Evolutionary conservation across 2,113 vertebrate genomes (phyloP).

Genomic region (Blennius ocellaris): DNA sequence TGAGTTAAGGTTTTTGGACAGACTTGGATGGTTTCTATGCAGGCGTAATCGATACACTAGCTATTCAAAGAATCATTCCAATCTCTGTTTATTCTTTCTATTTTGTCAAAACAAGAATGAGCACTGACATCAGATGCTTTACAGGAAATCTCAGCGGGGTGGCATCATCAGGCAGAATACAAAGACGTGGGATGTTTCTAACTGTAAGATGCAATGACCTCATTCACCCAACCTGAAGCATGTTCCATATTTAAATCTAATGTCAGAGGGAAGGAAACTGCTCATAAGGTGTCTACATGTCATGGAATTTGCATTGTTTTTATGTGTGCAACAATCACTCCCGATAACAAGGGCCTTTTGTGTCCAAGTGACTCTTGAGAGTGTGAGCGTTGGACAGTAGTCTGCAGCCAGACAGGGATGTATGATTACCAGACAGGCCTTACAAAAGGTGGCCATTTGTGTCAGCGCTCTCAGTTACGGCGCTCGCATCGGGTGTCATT

Average conservation of each 20-base stretch:
- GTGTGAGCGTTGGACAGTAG: slow-evolving; percentile 44
- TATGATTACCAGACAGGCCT: slow-evolving; percentile 73
- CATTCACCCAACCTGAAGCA: slow-evolving; percentile 6
- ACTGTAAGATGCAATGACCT: slow-evolving; percentile 23
- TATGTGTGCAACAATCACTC: not conserved
- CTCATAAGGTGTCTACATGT: too few relatives aligned
- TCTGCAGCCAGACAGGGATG: slow-evolving; percentile 42
- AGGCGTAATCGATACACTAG: too few relatives aligned
- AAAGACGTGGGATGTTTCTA: not conserved
- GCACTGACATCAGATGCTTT: not conserved
- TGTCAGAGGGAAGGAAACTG: not conserved
- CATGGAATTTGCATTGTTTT: not conserved
- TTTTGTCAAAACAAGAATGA: too few relatives aligned
- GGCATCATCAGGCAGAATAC: slow-evolving; percentile 18
- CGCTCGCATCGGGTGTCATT: slow-evolving; percentile 76
- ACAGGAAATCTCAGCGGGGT: not conserved
- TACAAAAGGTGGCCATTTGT: slow-evolving; percentile 64
- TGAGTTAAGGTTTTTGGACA: too few relatives aligned
- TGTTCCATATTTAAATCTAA: not conserved
- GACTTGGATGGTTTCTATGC: too few relatives aligned
- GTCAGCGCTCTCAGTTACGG: slow-evolving; percentile 77
- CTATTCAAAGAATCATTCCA: too few relatives aligned
- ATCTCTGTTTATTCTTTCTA: too few relatives aligned
- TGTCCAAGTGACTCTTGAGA: slow-evolving; percentile 22
- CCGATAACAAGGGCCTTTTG: slow-evolving; percentile 28